Conservation (phyloP, 2,888 invertebrate species). For the Cheiracanthium punctorium region DNA sequence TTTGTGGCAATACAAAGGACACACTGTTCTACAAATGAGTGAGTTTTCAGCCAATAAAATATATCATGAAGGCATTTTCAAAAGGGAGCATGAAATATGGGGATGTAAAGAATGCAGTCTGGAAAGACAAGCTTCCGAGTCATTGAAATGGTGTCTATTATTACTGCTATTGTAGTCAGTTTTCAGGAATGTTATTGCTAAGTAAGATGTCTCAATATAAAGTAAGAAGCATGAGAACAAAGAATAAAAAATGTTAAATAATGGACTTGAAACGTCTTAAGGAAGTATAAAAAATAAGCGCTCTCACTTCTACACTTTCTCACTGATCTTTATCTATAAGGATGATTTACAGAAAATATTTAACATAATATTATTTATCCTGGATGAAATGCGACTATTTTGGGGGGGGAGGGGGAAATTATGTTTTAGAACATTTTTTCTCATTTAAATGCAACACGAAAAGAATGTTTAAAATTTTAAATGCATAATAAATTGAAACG, state of each 20-base stretch:
- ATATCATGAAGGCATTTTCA: not conserved
- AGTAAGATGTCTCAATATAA: not conserved
- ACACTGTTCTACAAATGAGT: conserved; percentile 1
- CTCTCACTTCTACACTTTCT: no score
- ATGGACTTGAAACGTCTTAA: not conserved
- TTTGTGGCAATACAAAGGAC: not conserved
- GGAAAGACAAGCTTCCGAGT: not conserved
- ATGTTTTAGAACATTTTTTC: no score
- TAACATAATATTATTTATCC: no score
- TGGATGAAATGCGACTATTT: no score
- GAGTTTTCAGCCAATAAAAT: conserved; percentile 1
- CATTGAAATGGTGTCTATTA: conserved; percentile 8
- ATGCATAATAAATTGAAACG: no score
- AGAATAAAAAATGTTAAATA: not conserved
- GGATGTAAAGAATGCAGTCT: not conserved
- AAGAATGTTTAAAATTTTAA: no score
- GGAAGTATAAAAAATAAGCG: not conserved
- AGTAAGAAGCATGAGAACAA: not conserved
- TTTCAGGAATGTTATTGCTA: not conserved
- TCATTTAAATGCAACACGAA: no score
- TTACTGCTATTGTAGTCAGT: not conserved
- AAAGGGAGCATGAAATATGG: not conserved
- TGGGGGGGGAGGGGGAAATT: no score
- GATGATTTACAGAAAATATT: no score
- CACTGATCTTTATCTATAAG: no score